Evolutionary conservation across 1,140 invertebrate species (phyloP), one percentile per base, ranked within the genome.

Genomic region (Antheraea mylitta): DNA sequence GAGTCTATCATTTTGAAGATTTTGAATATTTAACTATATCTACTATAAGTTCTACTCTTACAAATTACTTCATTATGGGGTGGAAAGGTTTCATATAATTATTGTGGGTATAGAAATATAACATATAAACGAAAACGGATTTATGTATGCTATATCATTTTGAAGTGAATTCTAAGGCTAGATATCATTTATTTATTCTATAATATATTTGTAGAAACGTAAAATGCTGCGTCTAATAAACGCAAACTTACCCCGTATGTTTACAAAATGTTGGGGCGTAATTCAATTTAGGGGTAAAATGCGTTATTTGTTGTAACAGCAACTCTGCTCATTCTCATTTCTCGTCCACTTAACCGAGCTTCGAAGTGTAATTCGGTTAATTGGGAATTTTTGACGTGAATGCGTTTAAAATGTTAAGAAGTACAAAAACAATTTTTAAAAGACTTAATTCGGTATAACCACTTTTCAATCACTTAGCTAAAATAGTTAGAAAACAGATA

Each of bases 281-380:
- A 87, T 85, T 86, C 83, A 87, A 86, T 87, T 87, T 87, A 63
- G 75, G 77, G 78, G 71, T 70, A 76, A 80, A 83, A 71, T 75
- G 79, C 73, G 64, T 81, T 79, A 81, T 81, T 80, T 80, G 76
- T 80, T 80, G 76, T 80, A 80, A 80, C 81, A 78, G 80, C 76
- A 76, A 75, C 76, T 75, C 72, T 74, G 74, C 72, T 81, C 76
- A 70, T 75, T 78, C 75, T 79, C 76, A 79, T 80, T 76, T 76
- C 75, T 68, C 69, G 74, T 78, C 76, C 70, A 67, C 73, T 76
- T 78, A 78, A 74, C 79, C 61, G 65, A 71, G 78, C 74, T 80
- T 78, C 76, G 37, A 67, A 72, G 69, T 68, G 73, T 76, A 79
- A 80, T 79, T 70, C 74, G 68, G 72, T 74, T 78, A 82, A 74